Percentiles rank a stretch among this genome's conserved stretches.
Evolutionary conservation across 2,113 vertebrate species (phyloP).

Genomic region (Hiodon alosoides): DNA sequence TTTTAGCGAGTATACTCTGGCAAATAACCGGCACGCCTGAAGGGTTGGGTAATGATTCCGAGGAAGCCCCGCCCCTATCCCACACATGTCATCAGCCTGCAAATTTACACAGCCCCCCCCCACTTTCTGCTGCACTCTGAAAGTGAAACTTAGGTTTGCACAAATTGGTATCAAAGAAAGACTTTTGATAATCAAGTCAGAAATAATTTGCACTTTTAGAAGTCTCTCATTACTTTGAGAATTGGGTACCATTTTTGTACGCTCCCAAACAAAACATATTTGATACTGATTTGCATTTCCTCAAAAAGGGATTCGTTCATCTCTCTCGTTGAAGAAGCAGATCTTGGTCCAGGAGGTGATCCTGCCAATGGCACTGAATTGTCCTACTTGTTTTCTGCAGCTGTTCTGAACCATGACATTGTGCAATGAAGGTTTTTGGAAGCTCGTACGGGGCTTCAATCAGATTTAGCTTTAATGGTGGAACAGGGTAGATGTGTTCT

Average conservation of each 20-base stretch:
- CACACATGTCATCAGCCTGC: not conserved
- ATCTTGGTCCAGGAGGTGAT: not conserved
- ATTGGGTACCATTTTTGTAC: too few species aligned
- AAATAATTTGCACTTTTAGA: too few species aligned
- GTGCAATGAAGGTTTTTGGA: not conserved
- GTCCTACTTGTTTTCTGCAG: slow-evolving; percentile 4
- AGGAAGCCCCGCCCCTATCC: too few species aligned
- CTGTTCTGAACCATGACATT: slow-evolving; percentile 1
- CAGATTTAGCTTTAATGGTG: slow-evolving; percentile 9
- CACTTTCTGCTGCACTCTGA: not conserved
- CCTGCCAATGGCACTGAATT: not conserved
- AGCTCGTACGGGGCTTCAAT: not conserved
- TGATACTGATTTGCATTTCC: not conserved
- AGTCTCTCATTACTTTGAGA: too few species aligned
- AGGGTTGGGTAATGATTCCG: not conserved
- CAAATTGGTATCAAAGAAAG: too few species aligned
- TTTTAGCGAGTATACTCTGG: not conserved
- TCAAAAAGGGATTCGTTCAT: not conserved
- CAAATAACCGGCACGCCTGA: not conserved
- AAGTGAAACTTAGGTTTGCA: too few species aligned
- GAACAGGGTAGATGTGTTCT: not conserved
- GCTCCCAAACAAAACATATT: too few species aligned
- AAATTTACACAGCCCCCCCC: not conserved
- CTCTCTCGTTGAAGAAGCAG: not conserved
- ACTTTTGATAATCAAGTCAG: too few species aligned